Evolutionary conservation across 2,797 vertebrate genomes (phyloP).

Genomic region (Gambelia wislizenii): DNA sequence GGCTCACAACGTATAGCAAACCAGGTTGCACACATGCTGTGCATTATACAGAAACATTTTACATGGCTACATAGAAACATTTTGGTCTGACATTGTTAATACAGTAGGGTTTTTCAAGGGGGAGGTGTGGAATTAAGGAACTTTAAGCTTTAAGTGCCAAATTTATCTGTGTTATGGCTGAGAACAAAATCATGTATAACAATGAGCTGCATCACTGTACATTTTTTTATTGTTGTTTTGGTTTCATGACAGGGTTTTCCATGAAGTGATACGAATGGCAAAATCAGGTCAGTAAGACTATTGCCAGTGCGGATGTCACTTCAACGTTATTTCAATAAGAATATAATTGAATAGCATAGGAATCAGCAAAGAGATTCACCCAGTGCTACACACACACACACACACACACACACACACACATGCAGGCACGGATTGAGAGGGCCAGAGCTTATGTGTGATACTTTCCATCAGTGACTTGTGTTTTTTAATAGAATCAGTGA

Average conservation of each 20-base stretch:
- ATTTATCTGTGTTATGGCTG: slow-evolving; percentile 39
- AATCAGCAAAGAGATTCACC: slow-evolving; percentile 30
- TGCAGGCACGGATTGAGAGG: background rate
- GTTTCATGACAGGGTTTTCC: slow-evolving; percentile 37
- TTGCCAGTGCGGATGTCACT: background rate
- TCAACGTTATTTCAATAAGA: background rate
- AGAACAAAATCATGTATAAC: slow-evolving; percentile 23
- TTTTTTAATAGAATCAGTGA: background rate
- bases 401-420: background rate
- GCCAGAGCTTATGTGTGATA: background rate
- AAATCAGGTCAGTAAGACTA: background rate
- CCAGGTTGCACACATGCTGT: slow-evolving; percentile 53
- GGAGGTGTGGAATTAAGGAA: slow-evolving; percentile 38
- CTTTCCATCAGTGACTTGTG: background rate
- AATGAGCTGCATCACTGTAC: slow-evolving; percentile 61
- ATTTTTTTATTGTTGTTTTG: slow-evolving; percentile 16
- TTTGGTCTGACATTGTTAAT: slow-evolving; percentile 51
- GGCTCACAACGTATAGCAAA: too few relatives aligned
- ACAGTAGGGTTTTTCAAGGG: slow-evolving; percentile 34
- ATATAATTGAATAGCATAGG: slow-evolving; percentile 26
- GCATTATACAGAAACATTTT: slow-evolving; percentile 68
- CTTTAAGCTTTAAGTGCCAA: slow-evolving; percentile 54
- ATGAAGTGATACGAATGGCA: slow-evolving; percentile 21
- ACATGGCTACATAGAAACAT: slow-evolving; percentile 57
- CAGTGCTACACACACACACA: background rate